phyloP scores from a whole-genome alignment of 2,888 invertebrate genomes.

The Clusia tigrina region DNA sequence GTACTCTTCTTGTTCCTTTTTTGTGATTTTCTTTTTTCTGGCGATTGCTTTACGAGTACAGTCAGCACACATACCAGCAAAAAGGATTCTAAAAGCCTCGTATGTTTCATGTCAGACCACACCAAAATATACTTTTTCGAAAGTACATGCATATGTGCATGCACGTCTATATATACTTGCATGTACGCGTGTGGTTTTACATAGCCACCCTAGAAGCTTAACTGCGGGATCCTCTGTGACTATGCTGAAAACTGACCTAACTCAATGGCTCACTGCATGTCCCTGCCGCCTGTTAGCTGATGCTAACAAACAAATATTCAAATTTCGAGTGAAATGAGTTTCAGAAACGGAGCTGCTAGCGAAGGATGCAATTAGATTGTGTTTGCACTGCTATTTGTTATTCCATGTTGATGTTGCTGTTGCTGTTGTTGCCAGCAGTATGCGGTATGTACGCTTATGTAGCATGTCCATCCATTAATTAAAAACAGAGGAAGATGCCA shows the following conservation, averaged over 20 bases:
- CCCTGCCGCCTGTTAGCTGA: background rate
- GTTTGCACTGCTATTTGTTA: constrained; percentile 5
- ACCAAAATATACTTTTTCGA: constrained; percentile 5
- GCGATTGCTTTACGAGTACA: background rate
- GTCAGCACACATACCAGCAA: background rate
- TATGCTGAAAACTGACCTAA: background rate
- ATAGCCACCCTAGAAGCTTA: constrained; percentile 9
- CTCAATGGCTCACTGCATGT: background rate
- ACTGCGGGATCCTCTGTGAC: background rate
- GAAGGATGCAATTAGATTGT: constrained; percentile 6
- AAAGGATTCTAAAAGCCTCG: constrained; percentile 10
- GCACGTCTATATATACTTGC: constrained; percentile 13
- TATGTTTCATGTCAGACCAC: constrained; percentile 10
- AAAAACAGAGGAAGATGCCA: background rate
- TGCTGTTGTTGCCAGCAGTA: background rate
- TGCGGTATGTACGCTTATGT: background rate
- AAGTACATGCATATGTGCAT: constrained; percentile 15
- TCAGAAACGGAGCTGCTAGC: background rate
- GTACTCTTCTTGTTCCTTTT: background rate
- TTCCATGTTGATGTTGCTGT: constrained; percentile 2
- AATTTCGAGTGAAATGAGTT: constrained; percentile 4
- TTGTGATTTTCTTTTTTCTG: background rate
- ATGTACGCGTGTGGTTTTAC: constrained; percentile 10
- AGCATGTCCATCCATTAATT: constrained; percentile 1
- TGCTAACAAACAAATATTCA: background rate